phyloP scores from a whole-genome alignment of 2,113 vertebrate genomes.

The Actenoides hombroni region DNA sequence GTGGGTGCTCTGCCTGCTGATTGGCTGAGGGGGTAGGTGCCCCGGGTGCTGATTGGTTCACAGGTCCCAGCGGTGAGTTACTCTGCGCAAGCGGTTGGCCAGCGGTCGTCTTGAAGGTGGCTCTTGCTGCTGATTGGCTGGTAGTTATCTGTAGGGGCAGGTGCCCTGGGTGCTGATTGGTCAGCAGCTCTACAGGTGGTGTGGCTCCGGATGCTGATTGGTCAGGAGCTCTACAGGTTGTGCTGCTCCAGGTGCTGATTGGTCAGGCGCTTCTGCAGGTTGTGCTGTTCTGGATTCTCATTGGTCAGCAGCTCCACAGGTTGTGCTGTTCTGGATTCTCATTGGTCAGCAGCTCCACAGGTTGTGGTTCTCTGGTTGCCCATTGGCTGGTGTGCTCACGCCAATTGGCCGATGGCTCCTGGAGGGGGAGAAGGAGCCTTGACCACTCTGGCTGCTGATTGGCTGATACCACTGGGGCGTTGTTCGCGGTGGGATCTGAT shows the following conservation, averaged over 20 bases:
- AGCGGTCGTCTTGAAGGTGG: too few relatives aligned
- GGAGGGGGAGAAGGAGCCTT: neutral
- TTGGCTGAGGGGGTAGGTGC: neutral
- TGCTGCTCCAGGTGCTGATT: neutral
- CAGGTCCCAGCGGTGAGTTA: fast-evolving
- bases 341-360: neutral
- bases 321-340: too few relatives aligned
- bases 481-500: fast-evolving
- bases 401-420: neutral
- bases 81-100: neutral
- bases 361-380: fast-evolving
- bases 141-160: fast-evolving
- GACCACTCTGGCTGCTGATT: neutral
- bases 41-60: neutral
- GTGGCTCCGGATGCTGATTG: neutral
- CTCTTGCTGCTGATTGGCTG: neutral
- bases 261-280: neutral
- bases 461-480: fast-evolving
- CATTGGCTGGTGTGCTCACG: neutral
- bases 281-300: too few relatives aligned
- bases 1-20: neutral
- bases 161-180: neutral
- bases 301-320: neutral
- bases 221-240: fast-evolving
- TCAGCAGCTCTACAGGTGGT: fast-evolving